phyloP scores from a whole-genome alignment of 2,888 invertebrate genomes.

The Branchipolynoe longqiensis region DNA sequence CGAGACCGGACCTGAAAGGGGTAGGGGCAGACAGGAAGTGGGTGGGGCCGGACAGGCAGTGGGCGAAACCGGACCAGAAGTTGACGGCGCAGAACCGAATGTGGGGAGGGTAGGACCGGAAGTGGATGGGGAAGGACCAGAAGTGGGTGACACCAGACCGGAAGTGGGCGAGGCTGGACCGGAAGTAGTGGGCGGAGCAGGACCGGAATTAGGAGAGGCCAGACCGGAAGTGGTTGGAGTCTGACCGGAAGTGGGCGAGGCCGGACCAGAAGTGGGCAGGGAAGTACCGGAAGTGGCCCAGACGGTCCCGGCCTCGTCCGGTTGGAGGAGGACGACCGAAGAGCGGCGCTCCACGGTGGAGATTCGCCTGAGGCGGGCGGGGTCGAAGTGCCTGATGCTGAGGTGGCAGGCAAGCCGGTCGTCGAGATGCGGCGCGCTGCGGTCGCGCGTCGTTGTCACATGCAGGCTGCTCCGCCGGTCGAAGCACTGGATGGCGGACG shows the following conservation, averaged over 20 bases:
- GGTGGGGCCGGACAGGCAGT: too few relatives aligned
- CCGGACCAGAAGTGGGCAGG: background rate
- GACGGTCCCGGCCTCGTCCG: background rate
- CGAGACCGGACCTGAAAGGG: too few relatives aligned
- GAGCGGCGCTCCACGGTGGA: background rate
- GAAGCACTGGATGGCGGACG: conserved; percentile 27
- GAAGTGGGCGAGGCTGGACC: too few relatives aligned
- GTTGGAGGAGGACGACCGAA: conserved; percentile 2
- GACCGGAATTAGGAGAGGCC: too few relatives aligned
- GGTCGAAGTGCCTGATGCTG: conserved; percentile 39
- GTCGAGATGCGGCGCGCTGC: conserved; percentile 49
- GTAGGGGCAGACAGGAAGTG: too few relatives aligned
- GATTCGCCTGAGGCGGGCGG: background rate
- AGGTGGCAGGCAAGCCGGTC: conserved; percentile 32
- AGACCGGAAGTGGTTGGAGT: background rate
- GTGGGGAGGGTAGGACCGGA: background rate
- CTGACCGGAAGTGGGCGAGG: too few relatives aligned
- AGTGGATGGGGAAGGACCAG: background rate
- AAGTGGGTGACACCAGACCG: too few relatives aligned
- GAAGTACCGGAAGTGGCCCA: background rate
- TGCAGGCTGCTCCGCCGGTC: background rate
- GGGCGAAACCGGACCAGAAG: background rate
- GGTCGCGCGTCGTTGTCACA: conserved; percentile 15
- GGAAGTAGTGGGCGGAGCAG: too few relatives aligned
- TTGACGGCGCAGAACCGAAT: background rate